Evolutionary conservation across 2,797 vertebrate species (phyloP).

Genomic region (Phalanger gymnotis): DNA sequence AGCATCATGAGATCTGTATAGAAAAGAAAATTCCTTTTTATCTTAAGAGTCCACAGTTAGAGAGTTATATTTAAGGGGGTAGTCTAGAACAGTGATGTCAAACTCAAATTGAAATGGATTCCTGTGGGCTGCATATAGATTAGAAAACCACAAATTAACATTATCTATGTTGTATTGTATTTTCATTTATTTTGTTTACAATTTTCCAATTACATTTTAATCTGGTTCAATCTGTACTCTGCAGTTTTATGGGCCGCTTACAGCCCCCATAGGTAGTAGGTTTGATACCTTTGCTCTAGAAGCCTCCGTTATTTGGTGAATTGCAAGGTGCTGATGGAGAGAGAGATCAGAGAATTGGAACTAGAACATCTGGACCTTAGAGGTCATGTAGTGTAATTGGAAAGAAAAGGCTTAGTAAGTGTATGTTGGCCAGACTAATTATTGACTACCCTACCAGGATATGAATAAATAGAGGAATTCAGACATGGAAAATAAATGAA

Average conservation of each 20-base stretch:
- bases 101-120: neutral
- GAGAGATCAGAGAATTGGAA: neutral
- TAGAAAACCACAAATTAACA: neutral
- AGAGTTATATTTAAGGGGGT: neutral
- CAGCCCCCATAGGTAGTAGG: neutral
- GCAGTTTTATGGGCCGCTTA: neutral
- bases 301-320: neutral
- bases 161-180: neutral
- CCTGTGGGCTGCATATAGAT: neutral
- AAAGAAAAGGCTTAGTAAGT: neutral
- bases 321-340: neutral
- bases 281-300: neutral
- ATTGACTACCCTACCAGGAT: neutral
- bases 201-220: neutral
- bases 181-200: neutral
- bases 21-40: neutral
- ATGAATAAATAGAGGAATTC: neutral
- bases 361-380: neutral
- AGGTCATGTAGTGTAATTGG: neutral
- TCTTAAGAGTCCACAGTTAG: neutral
- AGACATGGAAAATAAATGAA: neutral
- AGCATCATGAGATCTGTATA: neutral
- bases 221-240: neutral
- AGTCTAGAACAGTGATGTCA: neutral
- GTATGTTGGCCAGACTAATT: neutral